These are phyloP conservation scores for Bombus waltoni DNA, from an alignment of 1,140 invertebrate species.

Conservation along the genomic window DNA sequence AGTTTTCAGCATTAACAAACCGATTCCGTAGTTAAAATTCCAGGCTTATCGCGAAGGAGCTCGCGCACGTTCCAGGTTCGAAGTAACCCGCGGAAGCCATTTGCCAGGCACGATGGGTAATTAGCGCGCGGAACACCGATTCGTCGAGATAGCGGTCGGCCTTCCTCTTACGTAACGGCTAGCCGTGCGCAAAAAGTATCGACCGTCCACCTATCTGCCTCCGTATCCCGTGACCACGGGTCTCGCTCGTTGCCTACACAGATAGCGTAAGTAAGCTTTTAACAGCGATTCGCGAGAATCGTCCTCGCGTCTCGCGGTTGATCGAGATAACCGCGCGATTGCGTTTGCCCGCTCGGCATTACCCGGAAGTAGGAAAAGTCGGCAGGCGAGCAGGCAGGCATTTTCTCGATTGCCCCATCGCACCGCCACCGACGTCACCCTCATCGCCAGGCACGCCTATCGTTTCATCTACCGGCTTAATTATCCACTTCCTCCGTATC, in stretches of 20 bases:
- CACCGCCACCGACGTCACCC: background rate
- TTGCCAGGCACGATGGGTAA: conserved; percentile 68
- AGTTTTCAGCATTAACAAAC: conserved; percentile 14
- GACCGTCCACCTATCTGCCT: conserved; percentile 54
- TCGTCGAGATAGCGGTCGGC: conserved; percentile 58
- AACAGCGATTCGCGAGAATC: conserved; percentile 23
- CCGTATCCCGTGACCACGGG: conserved; percentile 39
- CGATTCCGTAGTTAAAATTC: conserved; percentile 52
- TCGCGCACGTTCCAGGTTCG: conserved; percentile 36
- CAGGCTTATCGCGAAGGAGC: conserved; percentile 45
- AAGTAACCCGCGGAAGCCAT: conserved; percentile 67
- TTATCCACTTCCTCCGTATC: background rate
- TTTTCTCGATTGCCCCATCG: background rate
- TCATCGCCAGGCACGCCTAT: background rate
- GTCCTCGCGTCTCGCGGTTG: conserved; percentile 30
- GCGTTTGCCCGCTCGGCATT: conserved; percentile 39
- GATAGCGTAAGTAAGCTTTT: background rate
- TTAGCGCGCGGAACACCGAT: conserved; percentile 68
- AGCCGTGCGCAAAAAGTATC: conserved; percentile 60
- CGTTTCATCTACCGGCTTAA: background rate
- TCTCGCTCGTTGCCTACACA: conserved; percentile 23
- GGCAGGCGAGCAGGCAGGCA: conserved; percentile 8
- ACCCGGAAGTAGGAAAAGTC: conserved; percentile 49
- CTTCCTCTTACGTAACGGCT: conserved; percentile 65
- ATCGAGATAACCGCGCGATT: conserved; percentile 44